Evolutionary conservation across 2,113 vertebrate species (phyloP).

Genomic region (Neolamprologus brichardi): DNA sequence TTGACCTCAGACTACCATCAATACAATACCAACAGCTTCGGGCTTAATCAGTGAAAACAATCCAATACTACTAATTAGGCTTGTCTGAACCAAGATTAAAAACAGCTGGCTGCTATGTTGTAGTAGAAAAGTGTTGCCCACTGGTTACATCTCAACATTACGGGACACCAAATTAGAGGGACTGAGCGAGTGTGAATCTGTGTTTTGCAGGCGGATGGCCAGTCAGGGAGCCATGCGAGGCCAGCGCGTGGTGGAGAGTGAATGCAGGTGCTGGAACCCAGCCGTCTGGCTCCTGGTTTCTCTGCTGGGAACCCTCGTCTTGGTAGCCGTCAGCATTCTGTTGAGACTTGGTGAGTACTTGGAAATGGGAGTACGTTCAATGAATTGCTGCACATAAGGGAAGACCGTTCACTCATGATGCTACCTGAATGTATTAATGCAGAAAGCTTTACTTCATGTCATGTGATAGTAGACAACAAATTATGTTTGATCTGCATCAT

Average conservation of each 20-base stretch:
- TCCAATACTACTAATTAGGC: slow-evolving; percentile 53
- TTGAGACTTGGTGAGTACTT: slow-evolving; percentile 57
- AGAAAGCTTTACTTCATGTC: neutral
- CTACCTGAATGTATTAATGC: neutral
- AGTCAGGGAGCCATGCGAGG: slow-evolving; percentile 63
- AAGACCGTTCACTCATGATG: neutral
- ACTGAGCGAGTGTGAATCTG: neutral
- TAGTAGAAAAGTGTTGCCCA: neutral
- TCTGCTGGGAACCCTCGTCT: slow-evolving; percentile 56
- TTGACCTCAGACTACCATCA: slow-evolving; percentile 13
- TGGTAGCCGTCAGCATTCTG: slow-evolving; percentile 50
- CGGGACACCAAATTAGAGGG: neutral
- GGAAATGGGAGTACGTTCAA: neutral
- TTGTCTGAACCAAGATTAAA: slow-evolving; percentile 6
- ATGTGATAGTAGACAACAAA: neutral
- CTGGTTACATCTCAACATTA: neutral
- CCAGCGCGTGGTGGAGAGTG: slow-evolving; percentile 46
- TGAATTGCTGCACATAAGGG: neutral
- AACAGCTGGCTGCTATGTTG: neutral
- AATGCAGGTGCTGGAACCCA: slow-evolving; percentile 57
- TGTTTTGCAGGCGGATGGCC: slow-evolving; percentile 48
- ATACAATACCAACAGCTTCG: slow-evolving; percentile 30
- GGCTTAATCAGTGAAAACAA: slow-evolving; percentile 29
- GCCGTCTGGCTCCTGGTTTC: slow-evolving; percentile 57
- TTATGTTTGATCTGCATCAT: neutral